phyloP scores from a whole-genome alignment of 2,797 vertebrate genomes.

The Triplophysa yarkandensis region DNA sequence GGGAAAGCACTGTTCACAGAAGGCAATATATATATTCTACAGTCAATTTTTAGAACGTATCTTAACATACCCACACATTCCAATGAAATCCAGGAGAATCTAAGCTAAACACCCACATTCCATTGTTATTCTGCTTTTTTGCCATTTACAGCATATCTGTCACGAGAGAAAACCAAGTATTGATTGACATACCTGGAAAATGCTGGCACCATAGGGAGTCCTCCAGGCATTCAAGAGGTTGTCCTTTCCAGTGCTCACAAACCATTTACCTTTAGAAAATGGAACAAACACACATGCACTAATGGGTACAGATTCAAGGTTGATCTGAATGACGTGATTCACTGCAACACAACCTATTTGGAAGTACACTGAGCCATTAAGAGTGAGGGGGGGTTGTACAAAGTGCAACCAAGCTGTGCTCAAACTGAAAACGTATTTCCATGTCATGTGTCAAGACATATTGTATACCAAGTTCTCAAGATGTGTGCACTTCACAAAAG shows the following conservation, averaged over 20 bases:
- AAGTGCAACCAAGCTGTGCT: constrained; percentile 4
- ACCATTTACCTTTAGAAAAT: constrained; percentile 80
- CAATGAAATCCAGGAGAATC: constrained; percentile 27
- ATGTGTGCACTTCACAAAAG: background rate
- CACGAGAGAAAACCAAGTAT: constrained; percentile 42
- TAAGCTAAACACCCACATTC: constrained; percentile 1
- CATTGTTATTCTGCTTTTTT: background rate
- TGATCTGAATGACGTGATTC: constrained; percentile 58
- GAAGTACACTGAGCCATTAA: constrained; percentile 22
- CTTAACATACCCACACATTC: background rate
- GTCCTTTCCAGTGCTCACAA: constrained; percentile 86
- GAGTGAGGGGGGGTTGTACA: background rate
- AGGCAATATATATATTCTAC: too few species aligned
- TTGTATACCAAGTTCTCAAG: background rate
- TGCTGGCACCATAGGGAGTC: constrained; percentile 85
- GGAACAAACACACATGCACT: constrained; percentile 33
- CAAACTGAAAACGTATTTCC: background rate
- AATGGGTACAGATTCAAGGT: constrained; percentile 51
- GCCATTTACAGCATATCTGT: constrained; percentile 3
- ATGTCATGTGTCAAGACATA: background rate
- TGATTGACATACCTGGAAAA: constrained; percentile 79
- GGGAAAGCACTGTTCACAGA: background rate
- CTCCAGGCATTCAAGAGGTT: constrained; percentile 85
- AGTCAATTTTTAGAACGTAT: too few species aligned
- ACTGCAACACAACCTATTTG: constrained; percentile 77